Conservation (phyloP, 2,113 vertebrate species). For the Trogon surrucura region DNA sequence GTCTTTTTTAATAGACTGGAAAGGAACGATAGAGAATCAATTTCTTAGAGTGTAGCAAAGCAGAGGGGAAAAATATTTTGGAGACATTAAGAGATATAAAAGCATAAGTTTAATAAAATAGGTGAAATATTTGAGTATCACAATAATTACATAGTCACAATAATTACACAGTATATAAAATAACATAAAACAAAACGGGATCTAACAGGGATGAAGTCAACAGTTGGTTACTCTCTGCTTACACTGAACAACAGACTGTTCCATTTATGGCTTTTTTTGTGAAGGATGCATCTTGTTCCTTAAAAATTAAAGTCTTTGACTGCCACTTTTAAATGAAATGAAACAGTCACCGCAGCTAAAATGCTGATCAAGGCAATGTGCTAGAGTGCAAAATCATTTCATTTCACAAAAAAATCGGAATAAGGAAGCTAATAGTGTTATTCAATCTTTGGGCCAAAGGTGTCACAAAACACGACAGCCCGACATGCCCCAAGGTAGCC, state of each 20-base stretch:
- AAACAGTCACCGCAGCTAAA: neutral
- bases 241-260: neutral
- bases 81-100: neutral
- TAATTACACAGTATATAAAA: neutral
- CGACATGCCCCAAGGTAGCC: neutral
- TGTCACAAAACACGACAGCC: neutral
- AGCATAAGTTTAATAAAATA: neutral
- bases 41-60: neutral
- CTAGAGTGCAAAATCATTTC: neutral
- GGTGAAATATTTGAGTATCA: neutral
- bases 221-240: neutral
- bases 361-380: neutral
- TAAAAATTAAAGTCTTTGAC: neutral
- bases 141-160: neutral
- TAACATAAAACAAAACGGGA: neutral
- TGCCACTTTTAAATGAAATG: neutral
- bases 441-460: neutral
- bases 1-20: neutral
- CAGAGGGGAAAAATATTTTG: neutral
- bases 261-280: neutral
- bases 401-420: neutral
- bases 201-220: neutral
- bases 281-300: neutral
- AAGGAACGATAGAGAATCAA: rapidly evolving
- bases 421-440: neutral